Evolutionary conservation across 2,797 vertebrate species (phyloP), one percentile per base, ranked within the genome.

Genomic region (Carapus acus): DNA sequence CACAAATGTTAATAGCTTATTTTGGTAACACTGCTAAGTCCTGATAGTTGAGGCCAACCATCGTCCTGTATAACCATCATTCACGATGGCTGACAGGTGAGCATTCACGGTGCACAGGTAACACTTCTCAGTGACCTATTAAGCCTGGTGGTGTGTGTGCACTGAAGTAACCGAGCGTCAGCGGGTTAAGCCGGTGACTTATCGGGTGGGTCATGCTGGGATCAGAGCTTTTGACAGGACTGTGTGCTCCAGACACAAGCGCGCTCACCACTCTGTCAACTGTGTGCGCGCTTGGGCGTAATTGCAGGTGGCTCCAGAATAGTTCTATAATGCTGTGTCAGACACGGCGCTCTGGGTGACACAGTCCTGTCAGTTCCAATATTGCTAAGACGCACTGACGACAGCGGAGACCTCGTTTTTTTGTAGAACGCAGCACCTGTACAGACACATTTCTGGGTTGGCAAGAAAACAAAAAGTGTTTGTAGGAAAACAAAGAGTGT

Each of bases 181-280:
- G 54, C 60, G 49, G 63, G 63, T 57, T 53, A 46, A 70, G 69
- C 66, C 67, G 80, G 53, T 76, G 52, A 79, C 74, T 81, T 76
- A 84, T 60, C 77, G 67, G 82, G 78, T 82, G 79, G 83, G 76
- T 47, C 58, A 68, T 68, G 56, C 51, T 27, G 11, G 56, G 58
- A 66, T 69, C 54, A 83, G 61, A 62, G 64, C 49, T 71, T n/a
- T 53, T 54, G 50, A 71, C 55, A 51, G 56, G 47, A 72, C 70
- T 58, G 19, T 58, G 49, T 39, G 49, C 54, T 69, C 49, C 29
- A 16, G 57, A 57, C 43, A 55, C 37, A 40, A 67, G 62, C 34
- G 15, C 12, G 24, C 61, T 64, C 61, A 72, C 41, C 50, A 58
- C 42, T 43, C 42, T 43, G 58, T 23, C 7, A 2, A 52, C 47